These are phyloP conservation scores for Egretta garzetta DNA, from an alignment of 2,113 vertebrate genomes.

Conservation along the genomic window DNA sequence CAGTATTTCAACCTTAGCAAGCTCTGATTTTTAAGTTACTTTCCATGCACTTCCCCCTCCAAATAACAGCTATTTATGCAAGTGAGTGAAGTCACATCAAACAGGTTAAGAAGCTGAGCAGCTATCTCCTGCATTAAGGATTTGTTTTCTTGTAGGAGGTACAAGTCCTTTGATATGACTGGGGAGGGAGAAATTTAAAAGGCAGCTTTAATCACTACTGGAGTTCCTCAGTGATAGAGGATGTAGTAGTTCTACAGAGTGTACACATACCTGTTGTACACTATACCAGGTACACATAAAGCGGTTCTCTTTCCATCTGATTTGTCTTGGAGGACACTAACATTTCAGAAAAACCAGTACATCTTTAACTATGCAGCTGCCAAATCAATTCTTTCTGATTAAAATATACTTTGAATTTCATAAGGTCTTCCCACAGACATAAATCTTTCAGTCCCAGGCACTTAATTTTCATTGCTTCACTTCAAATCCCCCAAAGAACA, in stretches of 20 bases:
- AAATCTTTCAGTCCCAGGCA: constrained; percentile 6
- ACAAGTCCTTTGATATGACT: neutral
- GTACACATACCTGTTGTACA: neutral
- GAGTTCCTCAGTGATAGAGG: neutral
- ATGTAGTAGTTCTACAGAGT: neutral
- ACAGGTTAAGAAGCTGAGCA: neutral
- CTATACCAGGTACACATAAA: neutral
- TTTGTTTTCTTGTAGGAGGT: neutral
- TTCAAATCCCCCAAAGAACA: neutral
- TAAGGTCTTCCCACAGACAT: neutral
- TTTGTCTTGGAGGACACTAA: neutral
- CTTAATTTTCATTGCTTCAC: constrained; percentile 43
- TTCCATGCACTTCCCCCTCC: neutral
- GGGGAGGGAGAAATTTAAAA: neutral
- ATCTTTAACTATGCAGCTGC: neutral
- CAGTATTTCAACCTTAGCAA: neutral
- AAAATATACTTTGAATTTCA: neutral
- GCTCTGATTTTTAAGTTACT: neutral
- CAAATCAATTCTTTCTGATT: neutral
- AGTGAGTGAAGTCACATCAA: neutral
- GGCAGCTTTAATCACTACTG: neutral
- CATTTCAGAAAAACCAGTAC: neutral
- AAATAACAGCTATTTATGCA: neutral
- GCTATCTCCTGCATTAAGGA: neutral
- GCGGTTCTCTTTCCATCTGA: neutral